Percentiles rank a stretch among this genome's conserved stretches.
Evolutionary conservation across 2,113 vertebrate species (phyloP).

Genomic region (Notothenia coriiceps): DNA sequence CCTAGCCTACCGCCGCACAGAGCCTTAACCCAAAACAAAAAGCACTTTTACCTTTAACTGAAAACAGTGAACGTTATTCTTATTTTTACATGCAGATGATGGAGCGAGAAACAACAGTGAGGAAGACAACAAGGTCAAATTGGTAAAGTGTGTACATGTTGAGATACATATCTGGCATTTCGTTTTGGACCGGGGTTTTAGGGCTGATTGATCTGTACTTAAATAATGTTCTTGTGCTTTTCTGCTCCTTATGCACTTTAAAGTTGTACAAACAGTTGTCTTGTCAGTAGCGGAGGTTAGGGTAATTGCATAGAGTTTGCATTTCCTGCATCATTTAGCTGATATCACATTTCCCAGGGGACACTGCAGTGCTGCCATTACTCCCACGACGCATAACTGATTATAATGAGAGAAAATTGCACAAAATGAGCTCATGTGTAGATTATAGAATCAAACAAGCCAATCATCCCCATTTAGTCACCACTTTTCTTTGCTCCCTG

Average conservation of each 20-base stretch:
- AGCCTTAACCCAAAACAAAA: neutral
- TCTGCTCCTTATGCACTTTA: neutral
- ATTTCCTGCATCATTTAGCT: constrained; percentile 28
- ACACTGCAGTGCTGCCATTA: constrained; percentile 17
- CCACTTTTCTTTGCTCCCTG: neutral
- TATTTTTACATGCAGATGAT: constrained; percentile 4
- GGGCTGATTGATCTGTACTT: neutral
- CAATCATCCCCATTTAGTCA: constrained; percentile 26
- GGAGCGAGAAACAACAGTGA: neutral
- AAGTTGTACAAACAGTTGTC: constrained; percentile 23
- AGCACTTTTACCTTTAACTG: constrained; percentile 19
- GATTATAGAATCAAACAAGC: constrained; percentile 40
- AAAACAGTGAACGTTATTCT: neutral
- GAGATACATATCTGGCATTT: no score
- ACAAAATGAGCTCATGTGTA: constrained; percentile 35
- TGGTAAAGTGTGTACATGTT: neutral
- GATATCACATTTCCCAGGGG: constrained; percentile 36
- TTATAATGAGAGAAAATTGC: constrained; percentile 65
- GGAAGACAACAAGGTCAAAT: neutral
- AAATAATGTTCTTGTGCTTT: neutral
- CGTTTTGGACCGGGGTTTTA: neutral
- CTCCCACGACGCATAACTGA: constrained; percentile 43
- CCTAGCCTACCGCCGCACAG: neutral
- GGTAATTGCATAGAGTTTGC: constrained; percentile 40
- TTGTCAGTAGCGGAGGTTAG: neutral